Evolutionary conservation across 2,888 invertebrate genomes (phyloP).

Genomic region (Strigamia crassipes): DNA sequence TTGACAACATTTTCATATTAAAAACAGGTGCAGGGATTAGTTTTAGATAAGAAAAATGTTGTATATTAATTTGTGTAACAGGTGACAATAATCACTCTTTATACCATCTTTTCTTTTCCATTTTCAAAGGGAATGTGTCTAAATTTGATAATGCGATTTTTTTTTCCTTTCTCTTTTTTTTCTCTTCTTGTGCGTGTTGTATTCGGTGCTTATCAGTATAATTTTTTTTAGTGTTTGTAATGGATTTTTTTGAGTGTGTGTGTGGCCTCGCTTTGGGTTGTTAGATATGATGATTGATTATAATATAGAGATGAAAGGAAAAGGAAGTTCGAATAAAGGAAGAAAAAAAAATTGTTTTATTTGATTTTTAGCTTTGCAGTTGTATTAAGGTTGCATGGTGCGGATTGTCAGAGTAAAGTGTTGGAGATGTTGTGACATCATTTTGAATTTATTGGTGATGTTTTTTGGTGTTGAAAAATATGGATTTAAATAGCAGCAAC

Average conservation of each 20-base stretch:
- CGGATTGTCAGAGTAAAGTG: too few relatives aligned
- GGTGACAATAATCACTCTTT: background rate
- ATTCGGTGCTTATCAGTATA: background rate
- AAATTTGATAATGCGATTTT: background rate
- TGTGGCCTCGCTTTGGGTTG: background rate
- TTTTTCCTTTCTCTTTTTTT: background rate
- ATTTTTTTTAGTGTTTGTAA: background rate
- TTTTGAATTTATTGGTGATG: too few relatives aligned
- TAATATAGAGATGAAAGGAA: background rate
- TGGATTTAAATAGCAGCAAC: too few relatives aligned
- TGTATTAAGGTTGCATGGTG: too few relatives aligned
- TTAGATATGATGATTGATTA: slow-evolving; percentile 7
- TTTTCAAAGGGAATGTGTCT: background rate
- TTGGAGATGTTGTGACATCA: too few relatives aligned
- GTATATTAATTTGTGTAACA: background rate
- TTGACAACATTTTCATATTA: background rate
- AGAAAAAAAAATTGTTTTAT: background rate
- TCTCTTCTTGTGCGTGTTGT: background rate
- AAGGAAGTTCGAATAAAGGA: background rate
- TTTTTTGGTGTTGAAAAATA: too few relatives aligned
- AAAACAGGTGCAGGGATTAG: background rate
- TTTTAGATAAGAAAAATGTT: background rate
- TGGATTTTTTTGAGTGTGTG: background rate
- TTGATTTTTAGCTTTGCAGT: background rate
- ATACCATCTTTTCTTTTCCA: background rate